Percentiles rank a stretch among this genome's conserved stretches.
Conservation (phyloP, 2,888 invertebrate species). For the Melanchra persicariae region DNA sequence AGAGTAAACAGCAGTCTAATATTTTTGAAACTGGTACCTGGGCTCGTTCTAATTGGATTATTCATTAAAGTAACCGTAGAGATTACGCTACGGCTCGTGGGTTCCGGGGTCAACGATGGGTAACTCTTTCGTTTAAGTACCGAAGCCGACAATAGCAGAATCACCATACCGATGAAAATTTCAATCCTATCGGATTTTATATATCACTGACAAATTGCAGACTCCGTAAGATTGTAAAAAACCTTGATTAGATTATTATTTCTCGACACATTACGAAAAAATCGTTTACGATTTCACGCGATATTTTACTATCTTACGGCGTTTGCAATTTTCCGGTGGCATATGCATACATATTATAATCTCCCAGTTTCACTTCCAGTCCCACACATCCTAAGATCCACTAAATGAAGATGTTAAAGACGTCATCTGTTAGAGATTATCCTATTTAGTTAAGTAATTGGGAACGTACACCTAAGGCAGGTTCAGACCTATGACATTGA, state of each 20-base stretch:
- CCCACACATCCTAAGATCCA: neutral
- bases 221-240: too few species aligned
- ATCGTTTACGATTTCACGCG: too few species aligned
- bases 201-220: too few species aligned
- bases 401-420: constrained; percentile 9
- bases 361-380: neutral
- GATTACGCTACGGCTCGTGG: constrained; percentile 39
- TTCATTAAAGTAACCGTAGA: constrained; percentile 47
- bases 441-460: constrained; percentile 11
- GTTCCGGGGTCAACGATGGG: constrained; percentile 31
- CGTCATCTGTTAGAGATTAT: constrained; percentile 24
- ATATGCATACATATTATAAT: too few species aligned
- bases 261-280: too few species aligned
- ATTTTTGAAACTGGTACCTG: constrained; percentile 34
- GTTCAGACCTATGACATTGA: constrained; percentile 23
- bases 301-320: too few species aligned
- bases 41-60: constrained; percentile 47
- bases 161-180: constrained; percentile 1
- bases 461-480: neutral
- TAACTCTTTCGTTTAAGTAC: constrained; percentile 23
- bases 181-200: too few species aligned
- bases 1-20: constrained; percentile 34
- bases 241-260: too few species aligned
- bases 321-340: too few species aligned
- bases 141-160: neutral